A percentile compares a stretch with the other conserved stretches of the same genome.
Conservation (phyloP, 2,888 invertebrate genomes). For the Yponomeuta sedellus region DNA sequence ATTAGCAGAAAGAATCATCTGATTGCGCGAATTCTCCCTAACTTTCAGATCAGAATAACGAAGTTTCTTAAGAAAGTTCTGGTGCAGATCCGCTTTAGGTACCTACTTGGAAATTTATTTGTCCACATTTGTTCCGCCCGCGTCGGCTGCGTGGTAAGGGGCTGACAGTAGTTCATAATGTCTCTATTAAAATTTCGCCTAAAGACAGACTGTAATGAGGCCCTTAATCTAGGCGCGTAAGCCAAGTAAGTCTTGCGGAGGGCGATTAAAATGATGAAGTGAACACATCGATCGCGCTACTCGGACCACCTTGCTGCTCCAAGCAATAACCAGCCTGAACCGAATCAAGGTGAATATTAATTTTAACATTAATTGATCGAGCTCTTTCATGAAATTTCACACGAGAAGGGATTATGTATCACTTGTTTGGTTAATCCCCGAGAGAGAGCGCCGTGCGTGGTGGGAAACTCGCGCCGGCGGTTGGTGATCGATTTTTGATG, state of each 20-base stretch:
- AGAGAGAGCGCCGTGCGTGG: conserved; percentile 22
- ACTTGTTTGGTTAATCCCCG: conserved; percentile 62
- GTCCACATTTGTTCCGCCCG: conserved; percentile 45
- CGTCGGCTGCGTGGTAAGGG: conserved; percentile 33
- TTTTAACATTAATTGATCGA: conserved; percentile 38
- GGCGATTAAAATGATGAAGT: conserved; percentile 69
- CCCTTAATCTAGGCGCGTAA: conserved; percentile 67
- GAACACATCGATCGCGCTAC: conserved; percentile 49
- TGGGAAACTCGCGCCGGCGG: conserved; percentile 39
- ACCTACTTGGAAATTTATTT: conserved; percentile 45
- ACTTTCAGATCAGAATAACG: conserved; percentile 46
- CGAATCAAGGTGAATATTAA: conserved; percentile 37
- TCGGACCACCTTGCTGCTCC: conserved; percentile 2
- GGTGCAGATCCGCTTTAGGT: conserved; percentile 9
- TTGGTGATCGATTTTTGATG: conserved; percentile 36
- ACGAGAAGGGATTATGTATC: conserved; percentile 62
- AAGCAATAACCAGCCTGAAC: conserved; percentile 18
- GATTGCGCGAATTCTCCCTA: conserved; percentile 59
- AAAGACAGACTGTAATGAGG: conserved; percentile 68
- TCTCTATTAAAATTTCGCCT: conserved; percentile 75
- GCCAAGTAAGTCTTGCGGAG: conserved; percentile 60
- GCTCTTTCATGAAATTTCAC: conserved; percentile 59
- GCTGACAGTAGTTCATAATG: conserved; percentile 58
- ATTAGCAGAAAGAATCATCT: conserved; percentile 67
- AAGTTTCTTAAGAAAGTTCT: conserved; percentile 44